Evolutionary conservation across 1,140 invertebrate genomes (phyloP).

Genomic region (Drosophila suzukii): DNA sequence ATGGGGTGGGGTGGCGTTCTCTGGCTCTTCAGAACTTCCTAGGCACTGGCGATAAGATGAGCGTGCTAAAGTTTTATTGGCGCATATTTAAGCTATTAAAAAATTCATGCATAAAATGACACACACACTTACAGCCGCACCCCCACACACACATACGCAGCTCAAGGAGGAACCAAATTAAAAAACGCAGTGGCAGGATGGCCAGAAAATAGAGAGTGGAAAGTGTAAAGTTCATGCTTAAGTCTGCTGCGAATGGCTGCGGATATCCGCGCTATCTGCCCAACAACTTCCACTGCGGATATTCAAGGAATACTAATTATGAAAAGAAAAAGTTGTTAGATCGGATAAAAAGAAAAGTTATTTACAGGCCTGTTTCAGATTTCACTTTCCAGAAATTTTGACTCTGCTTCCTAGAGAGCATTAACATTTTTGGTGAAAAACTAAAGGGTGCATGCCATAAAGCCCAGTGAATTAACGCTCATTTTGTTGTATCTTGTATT

Average conservation of each 20-base stretch:
- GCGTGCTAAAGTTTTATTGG: constrained; percentile 82
- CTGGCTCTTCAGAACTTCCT: constrained; percentile 48
- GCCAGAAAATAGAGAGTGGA: constrained; percentile 14
- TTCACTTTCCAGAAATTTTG: neutral
- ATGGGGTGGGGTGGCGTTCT: constrained; percentile 3
- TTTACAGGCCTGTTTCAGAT: neutral
- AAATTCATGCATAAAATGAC: constrained; percentile 82
- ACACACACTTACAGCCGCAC: constrained; percentile 34
- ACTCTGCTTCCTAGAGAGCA: neutral
- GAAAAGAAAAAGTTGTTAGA: neutral
- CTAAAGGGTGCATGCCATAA: too few relatives aligned
- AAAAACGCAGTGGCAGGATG: constrained; percentile 51
- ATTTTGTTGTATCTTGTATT: too few relatives aligned
- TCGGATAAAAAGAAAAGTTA: neutral
- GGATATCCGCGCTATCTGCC: constrained; percentile 30
- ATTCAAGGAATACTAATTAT: neutral
- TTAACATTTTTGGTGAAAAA: too few relatives aligned
- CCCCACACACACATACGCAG: constrained; percentile 6
- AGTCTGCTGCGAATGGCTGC: constrained; percentile 27
- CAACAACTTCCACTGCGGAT: neutral
- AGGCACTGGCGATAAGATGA: constrained; percentile 77
- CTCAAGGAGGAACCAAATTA: constrained; percentile 63
- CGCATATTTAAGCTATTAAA: constrained; percentile 83
- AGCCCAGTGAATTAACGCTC: too few relatives aligned
- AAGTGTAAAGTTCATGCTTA: constrained; percentile 39